Evolutionary conservation across 2,888 invertebrate species (phyloP), one percentile per base, ranked within the genome.

Genomic region (Thecophora atra): DNA sequence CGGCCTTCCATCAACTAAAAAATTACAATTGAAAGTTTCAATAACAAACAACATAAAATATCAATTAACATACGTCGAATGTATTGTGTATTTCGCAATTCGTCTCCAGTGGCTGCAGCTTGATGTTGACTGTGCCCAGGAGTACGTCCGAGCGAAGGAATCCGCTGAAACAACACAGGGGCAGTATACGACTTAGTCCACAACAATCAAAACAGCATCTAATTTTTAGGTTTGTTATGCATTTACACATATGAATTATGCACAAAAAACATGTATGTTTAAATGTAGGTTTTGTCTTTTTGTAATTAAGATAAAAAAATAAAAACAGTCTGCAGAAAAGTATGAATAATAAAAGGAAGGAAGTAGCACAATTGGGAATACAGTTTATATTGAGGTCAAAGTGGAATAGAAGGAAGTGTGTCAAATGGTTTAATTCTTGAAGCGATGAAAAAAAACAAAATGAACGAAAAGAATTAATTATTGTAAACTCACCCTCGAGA

Each of bases 1-100:
- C 97, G 90, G 0, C 97, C 97, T 77, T 98, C 97, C 91, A 95
- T 91, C 70, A 98, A 82, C 96, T 97, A 84, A 11, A 85, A 87
- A 65, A 37, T 47, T 54, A 37, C 47, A 56, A 62, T 37, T 5
- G 15, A 28, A 26, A 44, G 4, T 37, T 56, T 52, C 15, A 30
- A 62, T 47, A 21, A 28, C 13, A 69, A 63, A 24, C n/a, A 28
- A 67, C 21, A 51, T 66, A 65, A 51, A 65, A 63, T 58, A 60
- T 69, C 58, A 30, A 64, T 30, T 63, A 62, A 91, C 94, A 93
- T 87, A 97, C 97, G 87, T 97, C 95, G 85, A 92, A 96, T 1
- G 95, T 93, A 75, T 98, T 97, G 84, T 99, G 98, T 72, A 98
- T 85, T 47, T 93, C 93, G 83, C 96, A 95, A 74, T 92, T 91